These are phyloP conservation scores for Cyanoramphus novaezelandiae DNA, from an alignment of 2,113 vertebrate genomes.

Conservation along the genomic window DNA sequence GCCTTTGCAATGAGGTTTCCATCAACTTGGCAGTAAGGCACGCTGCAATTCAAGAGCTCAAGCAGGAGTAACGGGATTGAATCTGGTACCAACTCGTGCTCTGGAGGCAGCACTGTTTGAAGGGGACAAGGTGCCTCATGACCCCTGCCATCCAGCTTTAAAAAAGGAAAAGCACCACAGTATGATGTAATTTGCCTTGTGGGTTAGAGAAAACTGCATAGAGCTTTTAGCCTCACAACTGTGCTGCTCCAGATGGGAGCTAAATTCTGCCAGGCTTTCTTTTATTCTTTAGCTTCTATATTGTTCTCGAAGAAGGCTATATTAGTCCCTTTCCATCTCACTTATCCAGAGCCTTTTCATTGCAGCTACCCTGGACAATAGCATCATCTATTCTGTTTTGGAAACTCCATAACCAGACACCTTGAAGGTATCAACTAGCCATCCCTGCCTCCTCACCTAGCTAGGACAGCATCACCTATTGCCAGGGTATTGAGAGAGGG, in stretches of 20 bases:
- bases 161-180: neutral
- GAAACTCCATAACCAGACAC: neutral
- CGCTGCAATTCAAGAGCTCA: neutral
- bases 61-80: neutral
- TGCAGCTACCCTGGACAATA: neutral
- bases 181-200: neutral
- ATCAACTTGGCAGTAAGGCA: neutral
- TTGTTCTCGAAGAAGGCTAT: neutral
- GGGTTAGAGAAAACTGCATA: neutral
- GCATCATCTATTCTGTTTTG: neutral
- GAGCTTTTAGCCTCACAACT: neutral
- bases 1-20: neutral
- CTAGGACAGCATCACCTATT: neutral
- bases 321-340: neutral
- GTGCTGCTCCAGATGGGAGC: neutral
- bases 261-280: neutral
- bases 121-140: neutral
- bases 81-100: neutral
- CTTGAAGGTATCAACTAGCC: neutral
- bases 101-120: neutral
- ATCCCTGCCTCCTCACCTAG: neutral
- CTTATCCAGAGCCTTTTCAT: neutral
- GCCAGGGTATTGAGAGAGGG: rapidly evolving
- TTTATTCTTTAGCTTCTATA: neutral
- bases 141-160: neutral